Evolutionary conservation across 2,113 vertebrate genomes (phyloP).

Genomic region (Neoarius graeffei): DNA sequence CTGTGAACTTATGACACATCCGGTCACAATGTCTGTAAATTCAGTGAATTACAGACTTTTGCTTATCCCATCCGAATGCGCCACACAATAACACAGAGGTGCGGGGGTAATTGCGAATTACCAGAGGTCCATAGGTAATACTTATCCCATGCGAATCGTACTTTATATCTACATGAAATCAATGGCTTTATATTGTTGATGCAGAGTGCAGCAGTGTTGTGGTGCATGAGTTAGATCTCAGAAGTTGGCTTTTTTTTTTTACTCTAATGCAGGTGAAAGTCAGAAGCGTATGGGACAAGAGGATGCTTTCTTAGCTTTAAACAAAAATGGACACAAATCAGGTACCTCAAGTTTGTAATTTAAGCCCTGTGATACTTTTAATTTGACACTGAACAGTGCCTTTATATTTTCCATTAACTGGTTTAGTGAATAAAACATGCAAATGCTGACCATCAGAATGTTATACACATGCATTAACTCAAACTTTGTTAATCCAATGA

Average conservation of each 20-base stretch:
- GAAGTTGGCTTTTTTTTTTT: neutral
- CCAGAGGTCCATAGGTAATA: too few relatives aligned
- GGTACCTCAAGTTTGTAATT: neutral
- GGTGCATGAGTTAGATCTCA: neutral
- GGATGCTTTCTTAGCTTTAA: neutral
- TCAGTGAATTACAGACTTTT: too few relatives aligned
- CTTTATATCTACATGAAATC: neutral
- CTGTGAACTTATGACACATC: too few relatives aligned
- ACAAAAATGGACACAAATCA: neutral
- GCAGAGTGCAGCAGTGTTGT: neutral
- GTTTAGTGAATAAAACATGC: neutral
- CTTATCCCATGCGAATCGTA: too few relatives aligned
- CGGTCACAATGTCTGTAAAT: too few relatives aligned
- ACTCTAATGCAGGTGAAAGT: neutral
- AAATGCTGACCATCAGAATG: neutral
- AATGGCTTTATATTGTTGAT: neutral
- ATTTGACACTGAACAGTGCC: neutral
- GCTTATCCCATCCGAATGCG: too few relatives aligned
- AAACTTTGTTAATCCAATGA: neutral
- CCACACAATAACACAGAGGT: too few relatives aligned
- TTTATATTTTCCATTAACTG: neutral
- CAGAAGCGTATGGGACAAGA: neutral
- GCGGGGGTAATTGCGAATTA: too few relatives aligned
- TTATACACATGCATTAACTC: neutral
- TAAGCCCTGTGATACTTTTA: neutral